Base-by-base conservation (phyloP, 2,888 invertebrate genomes). In the Xylocampa areola region DNA sequence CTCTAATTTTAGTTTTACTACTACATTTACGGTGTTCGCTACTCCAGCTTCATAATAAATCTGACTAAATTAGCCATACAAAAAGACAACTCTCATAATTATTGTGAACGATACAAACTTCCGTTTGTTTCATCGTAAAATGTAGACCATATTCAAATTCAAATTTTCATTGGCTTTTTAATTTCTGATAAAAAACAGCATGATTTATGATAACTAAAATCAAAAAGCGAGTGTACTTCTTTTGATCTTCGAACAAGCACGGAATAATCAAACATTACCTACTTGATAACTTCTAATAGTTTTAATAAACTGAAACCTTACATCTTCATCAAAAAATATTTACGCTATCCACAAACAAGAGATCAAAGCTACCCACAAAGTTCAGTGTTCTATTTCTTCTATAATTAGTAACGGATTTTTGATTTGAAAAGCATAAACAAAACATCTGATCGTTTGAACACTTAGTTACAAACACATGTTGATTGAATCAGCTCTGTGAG, bases 401-500 rank as follows among this genome's bases (percentile, higher is more conserved):
- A 52, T 58, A 14, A 59, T 23, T 50, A 10, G 19, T 41, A 60
- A 52, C 25, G 19, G 41, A n/a, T 44, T 69, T 48, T 54, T 52
- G 55, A 60, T 52, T 32, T 36, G 47, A 53, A 33, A 6, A 49
- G 8, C 48, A 50, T 66, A 52, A 36, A 59, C 37, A 48, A 39
- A 72, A 47, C 58, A 48, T 45, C 36, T 48, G 47, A 68, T 68
- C 52, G 49, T 40, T 52, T n/a, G 25, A 59, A 43, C 54, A 62
- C 43, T 51, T 58, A 21, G 41, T 16, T 27, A 2, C 13, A 16
- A 48, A 57, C 58, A 68, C 63, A 48, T 62, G 59, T 63, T 60
- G 58, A 60, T 82, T 61, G 77, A 76, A 76, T 66, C 63, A 67
- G 59, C 49, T 58, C 61, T 66, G 77, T 66, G 77, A 75, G 71